Base-by-base conservation (phyloP, 2,888 invertebrate genomes). In the Epinotia ramella region DNA sequence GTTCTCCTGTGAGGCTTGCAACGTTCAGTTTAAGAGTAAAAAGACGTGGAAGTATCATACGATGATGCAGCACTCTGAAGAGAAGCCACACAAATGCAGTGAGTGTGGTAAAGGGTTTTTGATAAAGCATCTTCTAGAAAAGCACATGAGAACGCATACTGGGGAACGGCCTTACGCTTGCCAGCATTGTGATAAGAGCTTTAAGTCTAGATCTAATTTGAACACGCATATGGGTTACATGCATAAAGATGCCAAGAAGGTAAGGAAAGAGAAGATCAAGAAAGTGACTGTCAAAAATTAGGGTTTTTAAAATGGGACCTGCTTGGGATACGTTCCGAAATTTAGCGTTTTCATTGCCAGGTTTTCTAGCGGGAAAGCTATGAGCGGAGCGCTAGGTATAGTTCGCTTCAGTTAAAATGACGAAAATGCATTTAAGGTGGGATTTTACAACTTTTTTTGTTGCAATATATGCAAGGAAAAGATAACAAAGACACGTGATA, bases 31-130 rank as follows among this genome's bases (percentile, higher is more conserved):
- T 44, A 68, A 68, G 12, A 68, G 57, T 59, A 68, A 68, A 44
- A 68, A 68, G 59, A n/a, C 59, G 44, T 68, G 68, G 68, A 68
- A 68, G 13, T 59, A 68, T 40, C 68, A 68, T 13, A 68, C 62
- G 0, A 62, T 68, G 59, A 68, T 68, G 68, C 68, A 11, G 59
- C 68, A 68, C n/a, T 57, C 68, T 0, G 68, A 68, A 5, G 68
- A 68, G n/a, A 68, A 9, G 44, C 68, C 68, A 9, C 68, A 68
- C 11, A 68, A 59, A 5, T 68, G 68, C 59, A 68, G 57, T 44
- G 68, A 59, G 0, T 68, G 68, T n/a, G 24, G 24, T 2, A 68
- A 68, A 24, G 68, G 68, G 3, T 68, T 68, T 13, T 11, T 59
- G 9, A 68, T 59, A 16, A 59, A 9, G 44, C 68, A 68, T 46